Conservation (phyloP, 2,888 invertebrate genomes). For the Platycheirus rosarum region DNA sequence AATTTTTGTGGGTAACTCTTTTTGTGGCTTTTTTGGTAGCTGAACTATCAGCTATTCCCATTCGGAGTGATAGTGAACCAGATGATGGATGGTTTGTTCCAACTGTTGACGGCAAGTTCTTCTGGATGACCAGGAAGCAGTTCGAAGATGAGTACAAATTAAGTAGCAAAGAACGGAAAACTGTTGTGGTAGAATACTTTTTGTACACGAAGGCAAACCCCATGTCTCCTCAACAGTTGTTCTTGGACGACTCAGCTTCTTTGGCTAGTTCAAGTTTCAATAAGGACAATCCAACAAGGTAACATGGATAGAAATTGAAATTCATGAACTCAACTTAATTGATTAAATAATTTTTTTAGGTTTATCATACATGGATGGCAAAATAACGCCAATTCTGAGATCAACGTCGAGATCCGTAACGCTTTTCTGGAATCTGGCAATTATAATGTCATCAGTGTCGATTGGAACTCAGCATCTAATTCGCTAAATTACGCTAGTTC, state of each 20-base stretch:
- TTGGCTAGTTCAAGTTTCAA: conserved; percentile 56
- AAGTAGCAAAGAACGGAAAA: background rate
- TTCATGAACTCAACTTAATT: too few species aligned
- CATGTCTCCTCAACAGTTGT: conserved; percentile 27
- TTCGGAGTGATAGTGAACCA: background rate
- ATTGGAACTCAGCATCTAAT: conserved; percentile 76
- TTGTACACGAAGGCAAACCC: conserved; percentile 61
- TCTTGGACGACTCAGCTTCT: conserved; percentile 3
- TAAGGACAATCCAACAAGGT: conserved; percentile 49
- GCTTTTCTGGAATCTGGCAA: conserved; percentile 84
- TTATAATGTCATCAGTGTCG: conserved; percentile 78
- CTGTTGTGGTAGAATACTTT: conserved; percentile 18
- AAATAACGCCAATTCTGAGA: conserved; percentile 83
- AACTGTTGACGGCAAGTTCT: conserved; percentile 10
- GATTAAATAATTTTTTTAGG: conserved; percentile 48
- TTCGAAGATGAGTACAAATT: background rate
- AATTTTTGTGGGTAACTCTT: background rate
- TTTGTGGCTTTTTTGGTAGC: background rate
- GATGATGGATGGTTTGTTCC: conserved; percentile 44
- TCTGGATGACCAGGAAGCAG: conserved; percentile 32
- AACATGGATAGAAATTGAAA: too few species aligned
- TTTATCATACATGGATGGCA: conserved; percentile 85
- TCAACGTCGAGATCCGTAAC: conserved; percentile 76
- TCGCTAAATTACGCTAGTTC: conserved; percentile 84
- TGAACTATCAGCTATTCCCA: background rate